These are phyloP conservation scores for Tor tambroides DNA, from an alignment of 2,113 vertebrate genomes.

Conservation along the genomic window DNA sequence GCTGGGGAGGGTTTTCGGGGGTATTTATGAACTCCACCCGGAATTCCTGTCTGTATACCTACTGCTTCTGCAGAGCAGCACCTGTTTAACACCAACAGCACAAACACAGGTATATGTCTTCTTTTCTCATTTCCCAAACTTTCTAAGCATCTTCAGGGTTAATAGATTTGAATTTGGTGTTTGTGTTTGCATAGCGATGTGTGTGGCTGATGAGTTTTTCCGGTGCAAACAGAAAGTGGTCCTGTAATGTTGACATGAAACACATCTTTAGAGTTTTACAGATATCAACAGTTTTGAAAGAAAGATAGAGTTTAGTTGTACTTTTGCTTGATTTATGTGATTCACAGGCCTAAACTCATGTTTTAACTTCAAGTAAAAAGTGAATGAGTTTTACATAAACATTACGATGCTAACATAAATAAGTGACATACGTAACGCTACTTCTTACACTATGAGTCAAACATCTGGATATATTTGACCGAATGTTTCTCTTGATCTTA, in stretches of 20 bases:
- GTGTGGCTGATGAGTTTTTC: background rate
- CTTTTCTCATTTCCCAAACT: background rate
- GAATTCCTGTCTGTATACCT: background rate
- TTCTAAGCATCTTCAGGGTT: background rate
- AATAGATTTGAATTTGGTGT: background rate
- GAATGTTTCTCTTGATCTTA: background rate
- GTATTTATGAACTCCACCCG: constrained; percentile 33
- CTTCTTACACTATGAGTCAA: background rate
- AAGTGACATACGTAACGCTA: background rate
- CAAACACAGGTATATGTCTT: constrained; percentile 34
- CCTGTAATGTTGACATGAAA: background rate
- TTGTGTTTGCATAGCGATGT: background rate
- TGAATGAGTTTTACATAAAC: background rate
- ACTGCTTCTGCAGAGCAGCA: background rate
- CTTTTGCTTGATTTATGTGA: too few relatives aligned
- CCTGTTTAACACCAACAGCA: background rate
- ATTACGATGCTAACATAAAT: background rate
- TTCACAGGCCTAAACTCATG: background rate
- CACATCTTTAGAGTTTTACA: background rate
- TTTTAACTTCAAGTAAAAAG: background rate
- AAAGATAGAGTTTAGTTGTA: too few relatives aligned
- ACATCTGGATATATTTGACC: background rate
- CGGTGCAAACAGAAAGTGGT: background rate
- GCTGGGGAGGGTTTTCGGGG: background rate
- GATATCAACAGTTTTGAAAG: too few relatives aligned